These are phyloP conservation scores for Thecocarcelia acutangulata DNA, from an alignment of 2,888 invertebrate species.

Conservation along the genomic window DNA sequence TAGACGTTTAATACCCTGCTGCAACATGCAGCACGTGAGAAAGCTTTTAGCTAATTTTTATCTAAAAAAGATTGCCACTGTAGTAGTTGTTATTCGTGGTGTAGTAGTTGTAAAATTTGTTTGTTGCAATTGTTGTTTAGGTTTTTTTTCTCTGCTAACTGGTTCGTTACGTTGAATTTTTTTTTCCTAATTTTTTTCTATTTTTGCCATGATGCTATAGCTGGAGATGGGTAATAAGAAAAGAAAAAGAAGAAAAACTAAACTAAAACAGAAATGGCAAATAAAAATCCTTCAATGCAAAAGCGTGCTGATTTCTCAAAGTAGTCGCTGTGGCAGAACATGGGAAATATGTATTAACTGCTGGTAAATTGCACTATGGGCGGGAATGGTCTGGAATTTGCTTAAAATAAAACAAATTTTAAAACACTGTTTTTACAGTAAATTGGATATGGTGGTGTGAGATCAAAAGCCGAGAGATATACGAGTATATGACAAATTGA, in stretches of 20 bases:
- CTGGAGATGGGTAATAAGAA: conserved; percentile 24
- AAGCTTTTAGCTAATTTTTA: conserved; percentile 80
- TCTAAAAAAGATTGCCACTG: conserved; percentile 61
- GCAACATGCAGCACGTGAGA: conserved; percentile 71
- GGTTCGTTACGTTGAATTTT: conserved; percentile 48
- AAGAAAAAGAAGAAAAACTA: not conserved
- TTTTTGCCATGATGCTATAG: conserved; percentile 41
- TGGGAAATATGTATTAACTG: conserved; percentile 1
- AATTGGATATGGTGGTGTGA: too few species aligned
- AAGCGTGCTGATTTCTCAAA: conserved; percentile 67
- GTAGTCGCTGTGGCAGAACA: conserved; percentile 18
- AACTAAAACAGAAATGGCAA: conserved; percentile 32
- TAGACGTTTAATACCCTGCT: conserved; percentile 73
- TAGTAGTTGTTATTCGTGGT: conserved; percentile 38
- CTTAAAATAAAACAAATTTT: not conserved
- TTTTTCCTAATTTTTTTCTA: not conserved
- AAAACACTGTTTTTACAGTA: too few species aligned
- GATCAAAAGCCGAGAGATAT: too few species aligned
- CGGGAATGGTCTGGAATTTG: too few species aligned
- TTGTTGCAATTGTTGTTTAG: conserved; percentile 25
- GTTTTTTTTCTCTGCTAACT: conserved; percentile 9
- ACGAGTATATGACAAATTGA: too few species aligned
- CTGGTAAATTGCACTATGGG: conserved; percentile 32
- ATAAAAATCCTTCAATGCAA: conserved; percentile 53
- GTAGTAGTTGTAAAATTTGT: conserved; percentile 38